These are phyloP conservation scores for Oncorhynchus gorbuscha DNA, from an alignment of 2,113 vertebrate species.

Conservation along the genomic window DNA sequence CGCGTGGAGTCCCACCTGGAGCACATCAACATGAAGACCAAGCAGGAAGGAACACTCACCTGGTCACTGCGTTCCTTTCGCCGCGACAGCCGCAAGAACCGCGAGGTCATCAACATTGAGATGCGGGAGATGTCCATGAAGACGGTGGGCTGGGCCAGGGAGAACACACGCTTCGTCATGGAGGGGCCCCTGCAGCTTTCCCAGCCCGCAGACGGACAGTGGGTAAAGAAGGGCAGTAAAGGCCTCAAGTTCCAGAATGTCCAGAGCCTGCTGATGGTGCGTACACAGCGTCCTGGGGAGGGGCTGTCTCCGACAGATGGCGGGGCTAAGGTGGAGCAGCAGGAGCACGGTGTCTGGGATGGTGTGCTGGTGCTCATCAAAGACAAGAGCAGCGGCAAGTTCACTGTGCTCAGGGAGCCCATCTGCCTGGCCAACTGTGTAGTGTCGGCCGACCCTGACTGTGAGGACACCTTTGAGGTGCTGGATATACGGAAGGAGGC, in stretches of 20 bases:
- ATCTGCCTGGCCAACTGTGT: slow-evolving; percentile 86
- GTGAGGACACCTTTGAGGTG: slow-evolving; percentile 87
- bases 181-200: slow-evolving; percentile 86
- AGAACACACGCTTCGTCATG: slow-evolving; percentile 87
- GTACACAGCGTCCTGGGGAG: slow-evolving; percentile 69
- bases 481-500: slow-evolving; percentile 87
- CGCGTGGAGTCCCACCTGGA: slow-evolving; percentile 90
- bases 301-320: slow-evolving; percentile 6
- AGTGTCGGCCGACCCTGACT: slow-evolving; percentile 83
- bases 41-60: slow-evolving; percentile 82
- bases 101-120: slow-evolving; percentile 87
- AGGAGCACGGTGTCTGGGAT: slow-evolving; percentile 72
- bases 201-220: slow-evolving; percentile 86
- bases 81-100: slow-evolving; percentile 86
- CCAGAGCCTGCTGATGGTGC: slow-evolving; percentile 87
- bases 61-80: slow-evolving; percentile 90
- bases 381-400: slow-evolving; percentile 89
- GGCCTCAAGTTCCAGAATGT: slow-evolving; percentile 89
- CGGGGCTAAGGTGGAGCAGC: slow-evolving; percentile 41
- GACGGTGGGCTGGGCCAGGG: slow-evolving; percentile 84
- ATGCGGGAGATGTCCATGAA: slow-evolving; percentile 88
- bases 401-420: slow-evolving; percentile 84
- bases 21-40: slow-evolving; percentile 94
- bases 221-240: slow-evolving; percentile 88
- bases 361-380: slow-evolving; percentile 87